Percentiles rank a stretch among this genome's conserved stretches.
These are phyloP conservation scores for Drosophila kambysellisi DNA, from an alignment of 2,888 invertebrate genomes.

Conservation along the genomic window DNA sequence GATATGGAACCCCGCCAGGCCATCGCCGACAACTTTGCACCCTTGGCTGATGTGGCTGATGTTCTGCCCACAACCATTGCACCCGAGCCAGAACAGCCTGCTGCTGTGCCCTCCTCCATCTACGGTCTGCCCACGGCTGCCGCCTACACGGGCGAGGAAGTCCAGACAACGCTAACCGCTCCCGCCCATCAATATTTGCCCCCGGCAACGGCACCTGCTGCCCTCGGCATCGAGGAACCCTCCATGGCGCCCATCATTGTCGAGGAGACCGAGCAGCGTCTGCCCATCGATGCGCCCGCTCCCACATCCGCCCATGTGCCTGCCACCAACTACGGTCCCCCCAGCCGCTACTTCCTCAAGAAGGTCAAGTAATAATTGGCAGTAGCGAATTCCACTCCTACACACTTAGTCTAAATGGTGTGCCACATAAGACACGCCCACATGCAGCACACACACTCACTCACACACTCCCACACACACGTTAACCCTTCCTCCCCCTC, in stretches of 20 bases:
- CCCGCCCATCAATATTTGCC: slow-evolving; percentile 77
- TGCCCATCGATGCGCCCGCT: slow-evolving; percentile 42
- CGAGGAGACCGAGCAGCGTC: slow-evolving; percentile 69
- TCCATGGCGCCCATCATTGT: slow-evolving; percentile 76
- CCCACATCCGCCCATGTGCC: slow-evolving; percentile 59
- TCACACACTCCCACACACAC: slow-evolving; percentile 18
- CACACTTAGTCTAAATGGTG: slow-evolving; percentile 62
- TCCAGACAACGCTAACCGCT: slow-evolving; percentile 65
- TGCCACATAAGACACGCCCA: slow-evolving; percentile 38
- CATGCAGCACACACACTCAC: slow-evolving; percentile 34
- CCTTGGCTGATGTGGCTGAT: slow-evolving; percentile 60
- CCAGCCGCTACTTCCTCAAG: slow-evolving; percentile 86
- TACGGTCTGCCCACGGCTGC: slow-evolving; percentile 68
- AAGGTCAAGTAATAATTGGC: slow-evolving; percentile 55
- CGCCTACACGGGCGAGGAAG: slow-evolving; percentile 63
- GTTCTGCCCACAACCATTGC: slow-evolving; percentile 65
- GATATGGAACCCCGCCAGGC: slow-evolving; percentile 69
- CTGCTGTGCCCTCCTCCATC: slow-evolving; percentile 53
- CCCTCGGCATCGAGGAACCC: slow-evolving; percentile 56
- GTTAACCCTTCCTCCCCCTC: neutral
- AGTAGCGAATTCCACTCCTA: slow-evolving; percentile 36
- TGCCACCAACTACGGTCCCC: slow-evolving; percentile 88
- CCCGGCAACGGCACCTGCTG: slow-evolving; percentile 65
- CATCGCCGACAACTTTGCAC: slow-evolving; percentile 50
- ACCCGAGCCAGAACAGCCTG: slow-evolving; percentile 60